These are phyloP conservation scores for Brachyistius frenatus DNA, from an alignment of 2,113 vertebrate genomes.

Conservation along the genomic window DNA sequence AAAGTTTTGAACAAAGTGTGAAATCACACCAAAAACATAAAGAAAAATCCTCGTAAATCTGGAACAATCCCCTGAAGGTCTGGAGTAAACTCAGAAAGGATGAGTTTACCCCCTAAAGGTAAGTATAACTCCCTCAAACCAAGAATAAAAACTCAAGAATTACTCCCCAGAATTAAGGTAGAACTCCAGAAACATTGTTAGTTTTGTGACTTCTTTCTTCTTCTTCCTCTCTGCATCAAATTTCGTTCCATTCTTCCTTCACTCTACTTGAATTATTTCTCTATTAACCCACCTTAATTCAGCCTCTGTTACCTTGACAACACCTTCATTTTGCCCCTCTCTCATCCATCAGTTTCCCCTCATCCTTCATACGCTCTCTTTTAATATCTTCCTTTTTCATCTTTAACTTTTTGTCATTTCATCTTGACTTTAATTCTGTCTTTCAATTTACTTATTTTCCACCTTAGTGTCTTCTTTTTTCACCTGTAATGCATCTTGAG, in stretches of 20 bases:
- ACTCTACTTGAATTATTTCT: not conserved
- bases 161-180: too few relatives aligned
- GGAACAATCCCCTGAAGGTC: not conserved
- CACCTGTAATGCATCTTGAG: not conserved
- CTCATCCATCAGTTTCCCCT: not conserved
- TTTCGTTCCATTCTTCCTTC: too few relatives aligned
- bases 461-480: not conserved
- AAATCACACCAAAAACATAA: not conserved
- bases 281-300: slow-evolving; percentile 1
- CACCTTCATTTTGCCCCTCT: not conserved
- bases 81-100: too few relatives aligned
- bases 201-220: too few relatives aligned
- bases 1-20: not conserved
- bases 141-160: too few relatives aligned
- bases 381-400: not conserved
- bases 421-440: not conserved
- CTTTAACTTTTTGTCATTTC: not conserved
- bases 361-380: not conserved
- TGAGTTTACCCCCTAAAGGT: too few relatives aligned
- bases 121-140: too few relatives aligned
- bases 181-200: too few relatives aligned
- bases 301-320: not conserved
- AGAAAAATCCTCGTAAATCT: too few relatives aligned
- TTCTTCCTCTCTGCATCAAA: too few relatives aligned
- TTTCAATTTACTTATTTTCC: too few relatives aligned